Conservation (phyloP, 2,113 vertebrate genomes). For the Sporophila hypoxantha region DNA sequence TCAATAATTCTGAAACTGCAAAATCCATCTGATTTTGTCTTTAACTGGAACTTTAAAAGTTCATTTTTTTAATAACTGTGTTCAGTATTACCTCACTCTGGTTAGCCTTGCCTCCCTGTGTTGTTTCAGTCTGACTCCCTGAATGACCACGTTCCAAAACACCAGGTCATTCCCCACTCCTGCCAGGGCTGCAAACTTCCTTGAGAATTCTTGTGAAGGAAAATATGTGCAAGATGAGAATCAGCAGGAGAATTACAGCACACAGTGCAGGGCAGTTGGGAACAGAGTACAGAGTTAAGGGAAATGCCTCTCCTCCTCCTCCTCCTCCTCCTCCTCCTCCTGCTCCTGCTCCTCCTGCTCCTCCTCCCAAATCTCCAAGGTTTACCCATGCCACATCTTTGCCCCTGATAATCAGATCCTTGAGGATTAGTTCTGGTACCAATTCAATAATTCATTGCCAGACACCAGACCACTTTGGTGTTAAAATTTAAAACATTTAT, state of each 20-base stretch:
- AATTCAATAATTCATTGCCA: not conserved
- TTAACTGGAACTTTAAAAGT: not conserved
- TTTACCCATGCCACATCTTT: not conserved
- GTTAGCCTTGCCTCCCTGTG: not conserved
- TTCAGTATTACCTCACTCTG: not conserved
- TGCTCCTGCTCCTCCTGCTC: not conserved
- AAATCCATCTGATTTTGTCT: not conserved
- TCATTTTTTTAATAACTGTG: not conserved
- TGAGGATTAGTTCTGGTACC: not conserved
- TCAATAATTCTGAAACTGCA: not conserved
- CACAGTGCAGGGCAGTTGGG: not conserved
- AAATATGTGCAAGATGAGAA: not conserved
- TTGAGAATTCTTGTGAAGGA: not conserved
- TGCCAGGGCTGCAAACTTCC: not conserved
- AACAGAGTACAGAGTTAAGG: not conserved
- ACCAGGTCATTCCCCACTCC: not conserved
- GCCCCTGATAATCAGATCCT: not conserved
- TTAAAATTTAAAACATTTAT: not conserved
- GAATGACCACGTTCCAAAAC: not conserved
- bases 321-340: not conserved
- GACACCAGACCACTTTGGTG: not conserved
- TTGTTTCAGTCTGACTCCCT: not conserved
- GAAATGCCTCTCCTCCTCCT: not conserved
- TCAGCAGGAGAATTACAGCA: not conserved
- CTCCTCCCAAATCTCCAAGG: too few relatives aligned